phyloP scores from a whole-genome alignment of 92 coral and sea anemone species.

The Umimayanthus chanpuru region DNA sequence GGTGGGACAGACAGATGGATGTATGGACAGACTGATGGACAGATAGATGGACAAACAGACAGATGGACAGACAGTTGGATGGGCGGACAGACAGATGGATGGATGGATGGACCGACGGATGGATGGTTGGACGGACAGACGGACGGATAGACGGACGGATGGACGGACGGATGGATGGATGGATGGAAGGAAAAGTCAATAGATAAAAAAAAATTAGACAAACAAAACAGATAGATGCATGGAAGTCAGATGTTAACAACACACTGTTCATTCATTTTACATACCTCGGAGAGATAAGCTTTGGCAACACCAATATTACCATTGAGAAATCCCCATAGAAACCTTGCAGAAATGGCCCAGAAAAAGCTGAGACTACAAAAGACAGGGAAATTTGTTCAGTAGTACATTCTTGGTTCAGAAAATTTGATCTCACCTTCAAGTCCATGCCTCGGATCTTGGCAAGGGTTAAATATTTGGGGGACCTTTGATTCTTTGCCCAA shows the following conservation, averaged over 20 bases:
- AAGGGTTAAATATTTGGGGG: no score
- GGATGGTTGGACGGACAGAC: neutral
- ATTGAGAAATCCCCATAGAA: slow-evolving; percentile 46
- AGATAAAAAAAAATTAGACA: neutral
- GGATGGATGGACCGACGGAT: neutral
- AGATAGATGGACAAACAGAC: no score
- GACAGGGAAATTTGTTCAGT: neutral
- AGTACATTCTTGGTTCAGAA: neutral
- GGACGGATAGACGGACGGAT: neutral
- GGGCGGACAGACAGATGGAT: neutral
- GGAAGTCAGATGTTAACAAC: no score
- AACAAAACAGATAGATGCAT: neutral
- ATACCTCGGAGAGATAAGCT: slow-evolving; percentile 32
- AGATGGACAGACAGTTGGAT: neutral
- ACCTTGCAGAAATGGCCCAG: slow-evolving; percentile 31
- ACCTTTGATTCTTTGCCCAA: no score
- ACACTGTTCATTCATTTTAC: neutral
- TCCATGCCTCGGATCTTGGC: neutral
- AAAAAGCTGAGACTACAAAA: slow-evolving; percentile 14
- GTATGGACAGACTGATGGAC: no score
- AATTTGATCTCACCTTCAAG: neutral
- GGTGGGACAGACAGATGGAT: no score
- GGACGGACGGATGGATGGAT: neutral
- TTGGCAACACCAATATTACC: slow-evolving; percentile 36
- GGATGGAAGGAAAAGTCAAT: neutral